These are phyloP conservation scores for Lamprologus sp. DNA, from an alignment of 2,113 vertebrate species.

Conservation along the genomic window DNA sequence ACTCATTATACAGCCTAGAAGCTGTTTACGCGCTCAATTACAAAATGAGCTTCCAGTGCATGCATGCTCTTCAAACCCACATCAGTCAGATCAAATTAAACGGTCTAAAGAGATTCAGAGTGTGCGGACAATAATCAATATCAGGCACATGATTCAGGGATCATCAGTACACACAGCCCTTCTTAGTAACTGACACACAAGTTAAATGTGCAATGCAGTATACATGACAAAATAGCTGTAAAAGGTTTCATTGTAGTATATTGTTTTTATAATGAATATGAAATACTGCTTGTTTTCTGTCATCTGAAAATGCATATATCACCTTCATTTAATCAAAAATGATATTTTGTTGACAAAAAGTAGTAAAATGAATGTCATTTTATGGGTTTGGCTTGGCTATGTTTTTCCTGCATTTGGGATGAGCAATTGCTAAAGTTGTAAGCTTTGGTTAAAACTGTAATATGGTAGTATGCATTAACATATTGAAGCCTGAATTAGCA, in stretches of 20 bases:
- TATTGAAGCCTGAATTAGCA: background rate
- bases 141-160: conserved; percentile 61
- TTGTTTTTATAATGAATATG: background rate
- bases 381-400: background rate
- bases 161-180: conserved; percentile 20
- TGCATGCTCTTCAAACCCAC: conserved; percentile 13
- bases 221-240: background rate
- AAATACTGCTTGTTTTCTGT: background rate
- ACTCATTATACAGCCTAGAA: conserved; percentile 13
- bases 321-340: background rate
- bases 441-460: background rate
- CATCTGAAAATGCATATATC: background rate
- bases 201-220: background rate
- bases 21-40: conserved; percentile 29
- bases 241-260: background rate
- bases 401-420: background rate
- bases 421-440: background rate
- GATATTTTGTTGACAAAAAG: background rate
- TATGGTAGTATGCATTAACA: background rate
- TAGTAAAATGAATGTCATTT: background rate
- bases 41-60: conserved; percentile 40
- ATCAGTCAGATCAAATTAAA: conserved; percentile 37
- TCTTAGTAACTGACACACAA: background rate
- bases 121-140: conserved; percentile 33
- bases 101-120: conserved; percentile 14